Evolutionary conservation across 2,113 vertebrate genomes (phyloP).

Genomic region (Junco hyemalis): DNA sequence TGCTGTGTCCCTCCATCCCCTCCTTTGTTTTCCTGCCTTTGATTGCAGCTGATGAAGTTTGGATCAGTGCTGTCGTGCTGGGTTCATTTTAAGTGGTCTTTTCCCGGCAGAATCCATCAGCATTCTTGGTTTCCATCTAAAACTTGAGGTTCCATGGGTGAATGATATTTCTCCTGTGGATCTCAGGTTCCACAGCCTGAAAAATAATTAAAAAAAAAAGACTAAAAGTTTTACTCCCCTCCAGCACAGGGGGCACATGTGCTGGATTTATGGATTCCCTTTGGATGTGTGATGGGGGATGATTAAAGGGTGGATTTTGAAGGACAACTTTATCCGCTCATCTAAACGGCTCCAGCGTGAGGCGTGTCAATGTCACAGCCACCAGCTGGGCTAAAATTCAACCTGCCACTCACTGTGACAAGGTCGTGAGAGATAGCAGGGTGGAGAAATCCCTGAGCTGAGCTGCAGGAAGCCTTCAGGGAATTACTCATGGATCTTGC

Average conservation of each 20-base stretch:
- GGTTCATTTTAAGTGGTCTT: not conserved
- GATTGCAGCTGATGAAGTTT: slow-evolving; percentile 17
- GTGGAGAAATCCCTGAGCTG: not conserved
- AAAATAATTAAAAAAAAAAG: not conserved
- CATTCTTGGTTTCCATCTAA: not conserved
- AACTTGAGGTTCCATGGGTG: not conserved
- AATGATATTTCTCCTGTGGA: not conserved
- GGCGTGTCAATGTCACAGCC: slow-evolving; percentile 42
- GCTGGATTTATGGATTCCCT: slow-evolving; percentile 19
- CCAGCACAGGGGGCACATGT: not conserved
- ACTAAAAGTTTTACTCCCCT: not conserved
- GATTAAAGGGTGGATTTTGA: not conserved
- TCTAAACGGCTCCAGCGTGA: not conserved
- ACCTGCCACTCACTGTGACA: slow-evolving; percentile 36
- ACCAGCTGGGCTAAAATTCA: not conserved
- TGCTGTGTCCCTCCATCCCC: not conserved
- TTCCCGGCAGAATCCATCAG: not conserved
- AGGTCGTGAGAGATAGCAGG: not conserved
- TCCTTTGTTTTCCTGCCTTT: slow-evolving; percentile 36
- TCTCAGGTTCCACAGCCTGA: not conserved
- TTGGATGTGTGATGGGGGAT: not conserved
- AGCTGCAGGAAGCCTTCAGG: not conserved
- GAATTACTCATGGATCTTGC: not conserved
- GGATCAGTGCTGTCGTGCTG: not conserved
- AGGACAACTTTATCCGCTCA: slow-evolving; percentile 4